phyloP scores from a whole-genome alignment of 2,113 vertebrate species.

The Uropsilus gracilis region DNA sequence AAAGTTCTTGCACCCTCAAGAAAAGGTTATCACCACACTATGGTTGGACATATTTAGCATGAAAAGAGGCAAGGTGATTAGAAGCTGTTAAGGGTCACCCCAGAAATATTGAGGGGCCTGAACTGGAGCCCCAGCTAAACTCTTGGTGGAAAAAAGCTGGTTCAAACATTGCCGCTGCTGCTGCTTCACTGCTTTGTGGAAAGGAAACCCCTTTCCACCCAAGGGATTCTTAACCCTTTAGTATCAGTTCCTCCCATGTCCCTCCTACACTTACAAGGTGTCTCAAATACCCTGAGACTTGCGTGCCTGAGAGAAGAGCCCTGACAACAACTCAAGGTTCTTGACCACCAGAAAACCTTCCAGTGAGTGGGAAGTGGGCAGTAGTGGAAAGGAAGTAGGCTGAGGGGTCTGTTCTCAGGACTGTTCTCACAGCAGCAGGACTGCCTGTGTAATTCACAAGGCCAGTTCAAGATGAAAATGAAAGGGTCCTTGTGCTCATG shows the following conservation, averaged over 20 bases:
- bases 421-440: not conserved
- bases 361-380: not conserved
- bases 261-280: not conserved
- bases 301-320: not conserved
- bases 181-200: fast-evolving
- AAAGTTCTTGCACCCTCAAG: not conserved
- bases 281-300: not conserved
- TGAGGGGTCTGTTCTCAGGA: not conserved
- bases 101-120: not conserved
- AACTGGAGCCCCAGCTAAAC: not conserved
- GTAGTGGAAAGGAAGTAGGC: not conserved
- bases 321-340: not conserved
- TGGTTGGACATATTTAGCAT: not conserved
- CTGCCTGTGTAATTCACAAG: not conserved
- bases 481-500: not conserved
- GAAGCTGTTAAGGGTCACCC: not conserved
- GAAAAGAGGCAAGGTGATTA: not conserved
- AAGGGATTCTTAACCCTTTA: not conserved
- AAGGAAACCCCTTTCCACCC: not conserved
- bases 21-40: not conserved
- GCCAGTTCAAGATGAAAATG: not conserved
- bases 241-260: not conserved
- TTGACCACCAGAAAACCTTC: too few relatives aligned
- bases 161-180: not conserved
- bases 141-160: not conserved